A percentile compares a stretch with the other conserved stretches of the same genome.
These are phyloP conservation scores for Listrodromus nycthemerus DNA, from an alignment of 2,888 invertebrate species.

Conservation along the genomic window DNA sequence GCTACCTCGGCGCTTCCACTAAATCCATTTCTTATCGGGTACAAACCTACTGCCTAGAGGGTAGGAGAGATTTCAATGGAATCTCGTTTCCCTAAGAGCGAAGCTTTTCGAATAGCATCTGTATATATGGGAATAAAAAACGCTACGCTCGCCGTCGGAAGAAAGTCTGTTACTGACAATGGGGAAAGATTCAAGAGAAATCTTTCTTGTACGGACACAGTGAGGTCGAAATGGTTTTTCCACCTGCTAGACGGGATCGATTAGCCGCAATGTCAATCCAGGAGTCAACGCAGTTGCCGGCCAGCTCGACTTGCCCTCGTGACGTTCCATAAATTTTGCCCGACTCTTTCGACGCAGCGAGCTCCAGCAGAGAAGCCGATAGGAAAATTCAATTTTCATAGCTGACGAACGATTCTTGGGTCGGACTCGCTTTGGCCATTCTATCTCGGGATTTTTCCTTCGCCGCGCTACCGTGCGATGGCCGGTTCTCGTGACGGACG, in stretches of 20 bases:
- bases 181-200: slow-evolving; percentile 43
- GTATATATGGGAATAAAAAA: slow-evolving; percentile 11
- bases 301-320: slow-evolving; percentile 66
- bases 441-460: background rate
- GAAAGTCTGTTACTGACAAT: slow-evolving; percentile 47
- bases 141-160: background rate
- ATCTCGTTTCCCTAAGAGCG: slow-evolving; percentile 37
- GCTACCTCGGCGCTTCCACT: background rate
- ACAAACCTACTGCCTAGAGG: background rate
- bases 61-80: slow-evolving; percentile 17
- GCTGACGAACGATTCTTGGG: slow-evolving; percentile 72
- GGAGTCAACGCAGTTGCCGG: slow-evolving; percentile 44
- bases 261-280: slow-evolving; percentile 48
- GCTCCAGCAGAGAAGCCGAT: background rate
- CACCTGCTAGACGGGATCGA: slow-evolving; percentile 50
- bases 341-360: slow-evolving; percentile 62
- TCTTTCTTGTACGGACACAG: background rate
- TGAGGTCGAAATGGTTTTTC: slow-evolving; percentile 54
- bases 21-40: background rate
- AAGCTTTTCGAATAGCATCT: slow-evolving; percentile 19
- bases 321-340: slow-evolving; percentile 75
- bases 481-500: background rate
- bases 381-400: slow-evolving; percentile 77
- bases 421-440: background rate
- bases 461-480: background rate